These are phyloP conservation scores for Acrossocheilus wenchowensis DNA, from an alignment of 2,797 vertebrate species.

Conservation along the genomic window DNA sequence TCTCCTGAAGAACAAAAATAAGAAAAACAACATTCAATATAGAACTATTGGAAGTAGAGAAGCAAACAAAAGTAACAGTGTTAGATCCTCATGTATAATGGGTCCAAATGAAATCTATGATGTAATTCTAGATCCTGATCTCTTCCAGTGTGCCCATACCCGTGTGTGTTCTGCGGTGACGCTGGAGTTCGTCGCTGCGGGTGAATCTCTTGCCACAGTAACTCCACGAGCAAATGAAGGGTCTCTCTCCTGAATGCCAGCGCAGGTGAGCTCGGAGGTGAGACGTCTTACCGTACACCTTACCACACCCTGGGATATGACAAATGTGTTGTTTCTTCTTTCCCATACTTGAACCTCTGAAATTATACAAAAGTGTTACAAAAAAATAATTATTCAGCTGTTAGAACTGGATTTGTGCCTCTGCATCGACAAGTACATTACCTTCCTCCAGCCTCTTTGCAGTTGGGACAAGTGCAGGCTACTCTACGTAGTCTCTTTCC, in stretches of 20 bases:
- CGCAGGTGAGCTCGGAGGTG: constrained; percentile 97
- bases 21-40: neutral
- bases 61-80: neutral
- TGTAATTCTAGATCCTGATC: neutral
- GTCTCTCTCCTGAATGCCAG: constrained; percentile 98
- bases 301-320: constrained; percentile 90
- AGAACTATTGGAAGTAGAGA: neutral
- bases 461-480: constrained; percentile 98
- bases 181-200: constrained; percentile 96
- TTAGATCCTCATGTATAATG: too few relatives aligned
- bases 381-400: neutral
- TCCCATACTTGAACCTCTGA: constrained; percentile 92
- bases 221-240: constrained; percentile 98
- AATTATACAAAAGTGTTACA: neutral
- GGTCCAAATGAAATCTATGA: neutral
- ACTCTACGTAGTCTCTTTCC: constrained; percentile 96
- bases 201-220: constrained; percentile 99
- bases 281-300: constrained; percentile 93
- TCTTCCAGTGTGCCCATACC: constrained; percentile 72
- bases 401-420: neutral
- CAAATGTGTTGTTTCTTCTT: constrained; percentile 98
- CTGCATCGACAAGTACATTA: constrained; percentile 64
- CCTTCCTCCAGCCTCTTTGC: constrained; percentile 98
- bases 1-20: constrained; percentile 81
- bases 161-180: constrained; percentile 97